phyloP scores from a whole-genome alignment of 2,797 vertebrate species.

The Cephalopachus bancanus region DNA sequence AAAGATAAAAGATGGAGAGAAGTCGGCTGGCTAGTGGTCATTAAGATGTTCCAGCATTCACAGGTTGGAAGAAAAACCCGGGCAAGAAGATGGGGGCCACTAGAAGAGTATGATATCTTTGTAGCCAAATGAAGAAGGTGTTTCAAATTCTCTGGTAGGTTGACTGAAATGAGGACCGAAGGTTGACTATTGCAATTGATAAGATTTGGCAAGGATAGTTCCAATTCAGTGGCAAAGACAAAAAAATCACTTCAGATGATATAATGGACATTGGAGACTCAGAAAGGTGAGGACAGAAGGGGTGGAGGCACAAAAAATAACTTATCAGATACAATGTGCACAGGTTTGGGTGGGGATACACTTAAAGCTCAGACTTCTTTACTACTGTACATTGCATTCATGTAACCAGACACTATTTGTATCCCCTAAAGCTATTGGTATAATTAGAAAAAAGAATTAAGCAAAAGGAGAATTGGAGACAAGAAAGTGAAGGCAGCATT shows the following conservation, averaged over 20 bases:
- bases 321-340: too few relatives aligned
- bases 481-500: constrained; percentile 1
- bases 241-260: background rate
- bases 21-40: background rate
- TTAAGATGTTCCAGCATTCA: background rate
- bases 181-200: background rate
- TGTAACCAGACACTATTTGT: too few relatives aligned
- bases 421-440: too few relatives aligned
- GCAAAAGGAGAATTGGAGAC: background rate
- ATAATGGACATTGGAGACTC: too few relatives aligned
- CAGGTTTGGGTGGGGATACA: too few relatives aligned
- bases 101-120: background rate
- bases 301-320: too few relatives aligned
- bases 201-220: background rate
- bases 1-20: background rate
- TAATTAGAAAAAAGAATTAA: background rate
- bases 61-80: background rate
- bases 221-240: background rate
- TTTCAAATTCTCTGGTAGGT: background rate
- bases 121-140: background rate
- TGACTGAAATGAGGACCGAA: background rate
- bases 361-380: too few relatives aligned
- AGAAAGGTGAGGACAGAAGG: too few relatives aligned
- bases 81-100: too few relatives aligned
- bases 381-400: too few relatives aligned